Percentiles rank a stretch among this genome's conserved stretches.
Conservation (phyloP, 1,140 invertebrate species). For the Microplitis mediator region DNA sequence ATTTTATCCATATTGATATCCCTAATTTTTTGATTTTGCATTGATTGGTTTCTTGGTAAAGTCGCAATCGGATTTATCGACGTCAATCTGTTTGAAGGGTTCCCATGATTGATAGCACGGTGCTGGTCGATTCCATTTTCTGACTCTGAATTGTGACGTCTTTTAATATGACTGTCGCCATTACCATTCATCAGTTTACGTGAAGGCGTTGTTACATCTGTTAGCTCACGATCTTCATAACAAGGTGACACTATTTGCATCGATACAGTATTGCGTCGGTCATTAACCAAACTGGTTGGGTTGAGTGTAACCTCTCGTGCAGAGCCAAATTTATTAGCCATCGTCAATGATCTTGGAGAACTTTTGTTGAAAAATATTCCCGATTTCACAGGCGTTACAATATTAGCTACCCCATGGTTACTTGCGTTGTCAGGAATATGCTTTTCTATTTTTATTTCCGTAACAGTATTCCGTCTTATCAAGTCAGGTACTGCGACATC, state of each 20-base stretch:
- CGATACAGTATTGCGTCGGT: slow-evolving; percentile 53
- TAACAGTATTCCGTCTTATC: slow-evolving; percentile 52
- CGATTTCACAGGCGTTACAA: too few species aligned
- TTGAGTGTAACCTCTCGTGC: slow-evolving; percentile 57
- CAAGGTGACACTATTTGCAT: slow-evolving; percentile 53
- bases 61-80: slow-evolving; percentile 56
- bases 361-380: background rate
- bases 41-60: slow-evolving; percentile 46
- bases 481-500: slow-evolving; percentile 47
- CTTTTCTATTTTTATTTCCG: slow-evolving; percentile 58
- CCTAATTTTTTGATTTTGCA: slow-evolving; percentile 38
- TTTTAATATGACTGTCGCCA: slow-evolving; percentile 36
- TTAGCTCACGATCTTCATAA: slow-evolving; percentile 47
- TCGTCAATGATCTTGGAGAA: slow-evolving; percentile 37
- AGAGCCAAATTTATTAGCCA: slow-evolving; percentile 48
- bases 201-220: background rate
- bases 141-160: slow-evolving; percentile 56
- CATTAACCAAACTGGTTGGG: slow-evolving; percentile 51
- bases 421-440: slow-evolving; percentile 39
- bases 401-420: too few species aligned
- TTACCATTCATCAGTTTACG: slow-evolving; percentile 9
- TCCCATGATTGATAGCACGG: slow-evolving; percentile 11
- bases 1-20: slow-evolving; percentile 41
- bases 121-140: slow-evolving; percentile 44
- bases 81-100: slow-evolving; percentile 37